Conservation (phyloP, 2,888 invertebrate genomes). For the Emmelina monodactyla region DNA sequence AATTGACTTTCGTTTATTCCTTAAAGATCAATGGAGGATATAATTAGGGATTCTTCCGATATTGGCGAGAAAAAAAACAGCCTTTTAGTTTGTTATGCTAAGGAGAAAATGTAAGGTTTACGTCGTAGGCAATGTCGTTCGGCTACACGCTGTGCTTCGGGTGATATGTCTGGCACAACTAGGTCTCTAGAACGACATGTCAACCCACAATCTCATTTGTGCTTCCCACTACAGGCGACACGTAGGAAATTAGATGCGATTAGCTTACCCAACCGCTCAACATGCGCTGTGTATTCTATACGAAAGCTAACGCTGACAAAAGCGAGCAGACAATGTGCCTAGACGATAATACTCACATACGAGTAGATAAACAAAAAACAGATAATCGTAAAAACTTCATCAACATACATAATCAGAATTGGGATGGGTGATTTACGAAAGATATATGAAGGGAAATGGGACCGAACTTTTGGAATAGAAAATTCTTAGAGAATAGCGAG, state of each 20-base stretch:
- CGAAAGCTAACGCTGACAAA: neutral
- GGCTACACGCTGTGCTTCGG: slow-evolving; percentile 14
- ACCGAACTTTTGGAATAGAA: slow-evolving; percentile 45
- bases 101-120: neutral
- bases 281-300: slow-evolving; percentile 10
- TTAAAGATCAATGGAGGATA: slow-evolving; percentile 20
- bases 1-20: slow-evolving; percentile 32
- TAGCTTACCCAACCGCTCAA: slow-evolving; percentile 35
- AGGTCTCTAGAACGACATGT: slow-evolving; percentile 39
- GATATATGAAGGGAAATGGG: slow-evolving; percentile 36
- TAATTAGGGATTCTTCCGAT: neutral
- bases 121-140: slow-evolving; percentile 2
- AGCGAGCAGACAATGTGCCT: no score
- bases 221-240: slow-evolving; percentile 43
- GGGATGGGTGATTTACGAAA: slow-evolving; percentile 39
- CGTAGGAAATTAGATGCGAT: slow-evolving; percentile 51
- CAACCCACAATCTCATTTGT: slow-evolving; percentile 49
- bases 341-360: neutral
- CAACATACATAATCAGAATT: slow-evolving; percentile 34
- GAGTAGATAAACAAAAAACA: slow-evolving; percentile 2
- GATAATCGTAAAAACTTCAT: slow-evolving; percentile 24
- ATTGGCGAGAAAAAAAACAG: neutral
- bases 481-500: slow-evolving; percentile 41
- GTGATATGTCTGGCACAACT: slow-evolving; percentile 29
- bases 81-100: neutral